Evolutionary conservation across 2,113 vertebrate genomes (phyloP), one percentile per base, ranked within the genome.

Genomic region (Oncorhynchus clarkii): DNA sequence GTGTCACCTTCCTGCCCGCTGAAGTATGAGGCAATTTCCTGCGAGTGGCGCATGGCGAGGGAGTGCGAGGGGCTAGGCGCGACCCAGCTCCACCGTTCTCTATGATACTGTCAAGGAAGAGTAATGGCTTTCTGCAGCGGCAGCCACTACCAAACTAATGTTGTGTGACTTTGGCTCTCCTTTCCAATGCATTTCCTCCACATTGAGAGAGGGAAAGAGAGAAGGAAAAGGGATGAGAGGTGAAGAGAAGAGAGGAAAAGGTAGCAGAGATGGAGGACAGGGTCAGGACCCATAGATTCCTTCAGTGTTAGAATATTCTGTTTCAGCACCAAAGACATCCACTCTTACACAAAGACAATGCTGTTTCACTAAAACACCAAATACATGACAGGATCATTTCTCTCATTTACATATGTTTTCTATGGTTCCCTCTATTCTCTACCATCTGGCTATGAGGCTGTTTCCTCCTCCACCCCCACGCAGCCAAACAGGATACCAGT

Each of bases 11-110:
- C 91, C 89, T 92, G 86, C 76, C 85, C 86, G 83, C 89, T 92
- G 91, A 94, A 91, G 91, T 91, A 93, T 87, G 90, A 93, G 88
- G 87, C 91, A 91, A 81, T 93, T 94, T 95, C 93, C 93, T 93
- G 90, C 83, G 85, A 87, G 80, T 81, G 87, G 88, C 84, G 86
- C 82, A 85, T 85, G 84, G 84, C 73, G 82, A 87, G 87, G 81
- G 79, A 84, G 89, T 75, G 80, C 73, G 57, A 65, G 81, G 87
- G 80, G 78, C 69, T 70, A 64, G 83, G 77, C 76, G 31, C 79
- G 86, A 80, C 83, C 80, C 78, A 70, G 80, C 84, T 87, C 80
- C 83, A 81, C 86, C 83, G 86, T 82, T 91, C 89, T 91, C 91
- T 89, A 91, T 90, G 90, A 91, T 88, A 86, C 85, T 90, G 82